These are phyloP conservation scores for Chymomyza amoena DNA, from an alignment of 2,888 invertebrate genomes.

Conservation along the genomic window DNA sequence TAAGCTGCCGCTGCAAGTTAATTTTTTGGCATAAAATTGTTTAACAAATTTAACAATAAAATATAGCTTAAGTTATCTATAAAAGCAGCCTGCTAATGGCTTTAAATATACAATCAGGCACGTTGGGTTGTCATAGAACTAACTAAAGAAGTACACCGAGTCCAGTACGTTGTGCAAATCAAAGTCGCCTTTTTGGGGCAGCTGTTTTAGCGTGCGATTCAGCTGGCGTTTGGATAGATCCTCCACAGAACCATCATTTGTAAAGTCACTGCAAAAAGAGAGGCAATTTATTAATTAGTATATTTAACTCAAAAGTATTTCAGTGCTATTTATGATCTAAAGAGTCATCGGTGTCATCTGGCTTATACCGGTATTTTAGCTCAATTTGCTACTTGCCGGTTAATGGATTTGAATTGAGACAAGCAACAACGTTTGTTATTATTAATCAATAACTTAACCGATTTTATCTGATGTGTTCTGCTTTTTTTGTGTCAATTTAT, in stretches of 20 bases:
- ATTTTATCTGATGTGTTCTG: background rate
- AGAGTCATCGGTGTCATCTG: conserved; percentile 14
- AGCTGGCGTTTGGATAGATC: conserved; percentile 83
- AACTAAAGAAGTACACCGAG: conserved; percentile 94
- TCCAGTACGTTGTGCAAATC: conserved; percentile 86
- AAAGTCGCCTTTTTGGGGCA: conserved; percentile 89
- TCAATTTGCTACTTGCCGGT: background rate
- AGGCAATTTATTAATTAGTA: conserved; percentile 4
- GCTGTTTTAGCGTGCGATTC: conserved; percentile 81
- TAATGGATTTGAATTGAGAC: no score
- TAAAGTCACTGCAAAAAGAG: conserved; percentile 78
- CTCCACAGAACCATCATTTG: conserved; percentile 79
- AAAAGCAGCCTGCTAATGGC: conserved; percentile 7
- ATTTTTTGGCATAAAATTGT: conserved; percentile 28
- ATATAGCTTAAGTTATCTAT: conserved; percentile 33
- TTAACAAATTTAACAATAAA: conserved; percentile 50
- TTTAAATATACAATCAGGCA: conserved; percentile 47
- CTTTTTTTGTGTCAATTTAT: background rate
- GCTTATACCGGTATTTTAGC: background rate
- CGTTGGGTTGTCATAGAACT: conserved; percentile 36
- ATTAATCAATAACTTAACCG: background rate
- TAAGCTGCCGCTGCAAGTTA: conserved; percentile 18
- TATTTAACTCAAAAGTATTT: background rate
- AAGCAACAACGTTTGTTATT: background rate
- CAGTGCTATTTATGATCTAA: conserved; percentile 15